These are phyloP conservation scores for Sphenodon punctatus DNA, from an alignment of 2,797 vertebrate species.

Conservation along the genomic window DNA sequence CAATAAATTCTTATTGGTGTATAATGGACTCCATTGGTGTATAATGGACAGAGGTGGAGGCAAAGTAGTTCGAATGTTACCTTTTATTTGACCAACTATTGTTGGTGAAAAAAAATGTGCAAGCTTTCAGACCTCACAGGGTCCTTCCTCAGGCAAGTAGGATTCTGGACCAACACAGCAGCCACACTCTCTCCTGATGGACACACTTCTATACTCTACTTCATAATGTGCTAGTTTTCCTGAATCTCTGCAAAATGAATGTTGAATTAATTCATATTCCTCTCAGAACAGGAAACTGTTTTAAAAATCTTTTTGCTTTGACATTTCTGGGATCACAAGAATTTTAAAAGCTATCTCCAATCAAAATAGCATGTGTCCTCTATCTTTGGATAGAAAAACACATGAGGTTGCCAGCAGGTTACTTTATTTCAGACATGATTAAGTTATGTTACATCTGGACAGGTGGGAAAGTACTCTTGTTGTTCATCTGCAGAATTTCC, in stretches of 20 bases:
- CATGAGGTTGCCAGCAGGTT: neutral
- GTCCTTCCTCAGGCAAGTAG: too few species aligned
- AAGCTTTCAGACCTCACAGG: too few species aligned
- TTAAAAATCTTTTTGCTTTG: neutral
- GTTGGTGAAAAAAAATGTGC: too few species aligned
- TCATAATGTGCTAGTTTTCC: too few species aligned
- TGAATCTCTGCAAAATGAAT: too few species aligned
- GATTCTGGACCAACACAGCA: too few species aligned
- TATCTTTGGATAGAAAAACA: neutral
- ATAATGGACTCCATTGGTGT: too few species aligned
- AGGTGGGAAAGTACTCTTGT: neutral
- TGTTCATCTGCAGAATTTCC: neutral
- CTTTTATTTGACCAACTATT: too few species aligned
- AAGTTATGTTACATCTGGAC: neutral
- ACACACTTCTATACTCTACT: too few species aligned
- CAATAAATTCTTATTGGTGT: neutral
- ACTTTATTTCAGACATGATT: conserved; percentile 4
- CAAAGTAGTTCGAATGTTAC: too few species aligned
- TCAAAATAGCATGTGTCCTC: neutral
- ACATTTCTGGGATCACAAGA: neutral
- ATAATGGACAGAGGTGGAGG: too few species aligned
- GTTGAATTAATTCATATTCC: neutral
- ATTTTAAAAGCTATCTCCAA: conserved; percentile 11
- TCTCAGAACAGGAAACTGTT: neutral
- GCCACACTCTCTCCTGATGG: too few species aligned